Evolutionary conservation across 1,140 invertebrate genomes (phyloP).

Genomic region (Bombus huntii): DNA sequence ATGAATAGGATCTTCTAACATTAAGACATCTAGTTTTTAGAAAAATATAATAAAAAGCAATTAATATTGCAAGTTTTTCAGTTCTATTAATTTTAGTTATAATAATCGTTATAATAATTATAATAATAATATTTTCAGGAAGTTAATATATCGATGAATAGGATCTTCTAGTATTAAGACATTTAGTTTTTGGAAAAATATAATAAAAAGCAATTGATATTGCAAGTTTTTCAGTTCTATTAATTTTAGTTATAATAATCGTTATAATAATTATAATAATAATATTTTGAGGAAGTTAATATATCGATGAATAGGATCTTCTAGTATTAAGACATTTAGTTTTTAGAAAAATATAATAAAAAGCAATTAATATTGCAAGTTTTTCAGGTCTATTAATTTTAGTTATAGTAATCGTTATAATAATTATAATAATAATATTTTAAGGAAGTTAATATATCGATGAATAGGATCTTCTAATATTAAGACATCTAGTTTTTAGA

Average conservation of each 20-base stretch:
- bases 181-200: not conserved
- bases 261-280: not conserved
- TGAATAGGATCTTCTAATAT: not conserved
- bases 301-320: not conserved
- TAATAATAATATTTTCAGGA: not conserved
- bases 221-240: not conserved
- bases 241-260: not conserved
- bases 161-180: not conserved
- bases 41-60: not conserved
- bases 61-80: not conserved
- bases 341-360: not conserved
- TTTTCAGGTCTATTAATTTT: not conserved
- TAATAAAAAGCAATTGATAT: not conserved
- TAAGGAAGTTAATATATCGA: not conserved
- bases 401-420: not conserved
- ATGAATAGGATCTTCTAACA: not conserved
- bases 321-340: fast-evolving
- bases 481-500: fast-evolving
- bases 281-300: not conserved
- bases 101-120: not conserved
- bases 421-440: not conserved
- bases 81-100: not conserved
- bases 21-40: fast-evolving
- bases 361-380: not conserved
- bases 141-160: not conserved